These are phyloP conservation scores for Scyliorhinus canicula DNA, from an alignment of 2,797 vertebrate species.

Conservation along the genomic window DNA sequence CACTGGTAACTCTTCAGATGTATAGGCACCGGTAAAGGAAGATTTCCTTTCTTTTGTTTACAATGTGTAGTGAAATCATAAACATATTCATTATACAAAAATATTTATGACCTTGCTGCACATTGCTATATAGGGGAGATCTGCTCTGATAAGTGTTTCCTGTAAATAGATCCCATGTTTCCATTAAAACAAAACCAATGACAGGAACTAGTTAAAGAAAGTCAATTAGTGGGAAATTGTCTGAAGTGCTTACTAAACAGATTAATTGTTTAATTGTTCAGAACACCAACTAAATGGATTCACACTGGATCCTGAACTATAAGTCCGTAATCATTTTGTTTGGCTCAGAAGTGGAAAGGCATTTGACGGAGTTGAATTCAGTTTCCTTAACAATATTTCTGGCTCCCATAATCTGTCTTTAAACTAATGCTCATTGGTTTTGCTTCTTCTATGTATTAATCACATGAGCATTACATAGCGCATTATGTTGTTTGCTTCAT, in stretches of 20 bases:
- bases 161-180: neutral
- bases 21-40: neutral
- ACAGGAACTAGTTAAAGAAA: slow-evolving; percentile 2
- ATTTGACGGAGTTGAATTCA: neutral
- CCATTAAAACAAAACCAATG: neutral
- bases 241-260: neutral
- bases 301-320: neutral
- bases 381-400: neutral
- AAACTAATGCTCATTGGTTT: neutral
- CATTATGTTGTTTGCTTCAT: neutral
- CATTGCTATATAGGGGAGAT: neutral
- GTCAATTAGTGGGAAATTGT: neutral
- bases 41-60: neutral
- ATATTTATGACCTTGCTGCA: neutral
- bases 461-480: neutral
- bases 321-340: neutral
- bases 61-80: neutral
- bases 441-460: neutral
- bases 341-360: neutral
- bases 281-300: neutral
- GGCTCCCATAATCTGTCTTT: neutral
- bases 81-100: neutral
- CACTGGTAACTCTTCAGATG: neutral
- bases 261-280: neutral
- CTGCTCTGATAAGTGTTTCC: neutral